Evolutionary conservation across 2,797 vertebrate genomes (phyloP).

Genomic region (Acanthurus tractus): DNA sequence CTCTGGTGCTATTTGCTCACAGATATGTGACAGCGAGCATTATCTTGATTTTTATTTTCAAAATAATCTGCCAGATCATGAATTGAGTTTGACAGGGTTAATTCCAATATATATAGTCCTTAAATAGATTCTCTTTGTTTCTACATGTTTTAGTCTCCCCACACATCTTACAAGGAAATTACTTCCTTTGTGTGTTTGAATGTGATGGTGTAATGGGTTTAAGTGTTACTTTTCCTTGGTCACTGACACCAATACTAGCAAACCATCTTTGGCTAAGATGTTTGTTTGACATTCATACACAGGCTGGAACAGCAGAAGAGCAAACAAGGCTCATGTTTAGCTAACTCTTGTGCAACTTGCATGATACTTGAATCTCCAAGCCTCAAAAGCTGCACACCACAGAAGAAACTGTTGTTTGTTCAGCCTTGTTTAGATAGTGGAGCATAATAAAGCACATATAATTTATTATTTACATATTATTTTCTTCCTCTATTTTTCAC

Average conservation of each 20-base stretch:
- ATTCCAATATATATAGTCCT: no score
- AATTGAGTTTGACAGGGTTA: no score
- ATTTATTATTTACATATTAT: background rate
- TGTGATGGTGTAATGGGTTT: no score
- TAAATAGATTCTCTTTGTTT: no score
- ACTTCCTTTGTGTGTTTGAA: no score
- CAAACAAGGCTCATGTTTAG: slow-evolving; percentile 42
- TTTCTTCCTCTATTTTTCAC: slow-evolving; percentile 5
- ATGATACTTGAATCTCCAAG: slow-evolving; percentile 36
- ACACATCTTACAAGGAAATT: no score
- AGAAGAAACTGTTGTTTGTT: slow-evolving; percentile 45
- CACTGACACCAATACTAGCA: background rate
- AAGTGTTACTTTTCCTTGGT: no score
- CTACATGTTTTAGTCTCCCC: no score
- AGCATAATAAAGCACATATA: background rate
- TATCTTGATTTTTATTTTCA: no score
- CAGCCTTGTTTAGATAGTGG: slow-evolving; percentile 38
- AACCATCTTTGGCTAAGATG: slow-evolving; percentile 7
- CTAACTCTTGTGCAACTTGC: slow-evolving; percentile 12
- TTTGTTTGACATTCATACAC: slow-evolving; percentile 20
- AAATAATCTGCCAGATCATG: no score
- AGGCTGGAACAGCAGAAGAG: slow-evolving; percentile 17
- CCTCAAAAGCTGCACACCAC: slow-evolving; percentile 28
- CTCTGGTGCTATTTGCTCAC: no score
- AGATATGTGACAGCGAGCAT: no score